Conservation (phyloP, 2,113 vertebrate genomes). For the Euleptes europaea region DNA sequence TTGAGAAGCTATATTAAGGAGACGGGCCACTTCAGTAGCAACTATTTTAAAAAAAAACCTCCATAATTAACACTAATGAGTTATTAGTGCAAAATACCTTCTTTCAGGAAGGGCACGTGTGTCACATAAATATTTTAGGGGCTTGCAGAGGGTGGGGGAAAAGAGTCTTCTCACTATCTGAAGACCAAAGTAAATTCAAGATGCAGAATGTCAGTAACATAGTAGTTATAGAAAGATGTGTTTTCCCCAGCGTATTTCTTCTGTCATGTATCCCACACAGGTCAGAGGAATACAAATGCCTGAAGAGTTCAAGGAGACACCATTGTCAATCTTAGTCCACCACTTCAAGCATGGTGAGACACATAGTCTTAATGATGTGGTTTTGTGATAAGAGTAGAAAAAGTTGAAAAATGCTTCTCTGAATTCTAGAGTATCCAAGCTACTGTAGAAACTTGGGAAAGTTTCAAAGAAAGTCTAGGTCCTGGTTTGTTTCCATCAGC, state of each 20-base stretch:
- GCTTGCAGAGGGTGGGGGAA: not conserved
- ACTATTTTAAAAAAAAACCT: too few species aligned
- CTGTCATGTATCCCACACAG: not conserved
- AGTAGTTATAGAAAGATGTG: not conserved
- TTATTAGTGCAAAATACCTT: too few species aligned
- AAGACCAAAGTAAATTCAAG: constrained; percentile 12
- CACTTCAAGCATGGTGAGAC: not conserved
- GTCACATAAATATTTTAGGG: not conserved
- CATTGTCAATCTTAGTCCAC: not conserved
- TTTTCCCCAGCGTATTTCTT: not conserved
- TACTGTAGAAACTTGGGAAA: too few species aligned
- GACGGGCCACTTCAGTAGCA: too few species aligned
- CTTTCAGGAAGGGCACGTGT: too few species aligned
- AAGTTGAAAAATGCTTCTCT: too few species aligned
- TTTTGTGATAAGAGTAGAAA: too few species aligned
- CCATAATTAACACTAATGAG: too few species aligned
- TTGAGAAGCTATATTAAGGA: not conserved
- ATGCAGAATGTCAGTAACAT: constrained; percentile 14
- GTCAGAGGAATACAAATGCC: not conserved
- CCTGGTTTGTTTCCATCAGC: too few species aligned
- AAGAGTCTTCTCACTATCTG: not conserved
- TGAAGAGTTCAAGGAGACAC: not conserved
- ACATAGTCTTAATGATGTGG: too few species aligned
- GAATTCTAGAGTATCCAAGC: too few species aligned
- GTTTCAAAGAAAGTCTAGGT: too few species aligned